Evolutionary conservation across 2,888 invertebrate species (phyloP).

Genomic region (Alentia gelatinosa): DNA sequence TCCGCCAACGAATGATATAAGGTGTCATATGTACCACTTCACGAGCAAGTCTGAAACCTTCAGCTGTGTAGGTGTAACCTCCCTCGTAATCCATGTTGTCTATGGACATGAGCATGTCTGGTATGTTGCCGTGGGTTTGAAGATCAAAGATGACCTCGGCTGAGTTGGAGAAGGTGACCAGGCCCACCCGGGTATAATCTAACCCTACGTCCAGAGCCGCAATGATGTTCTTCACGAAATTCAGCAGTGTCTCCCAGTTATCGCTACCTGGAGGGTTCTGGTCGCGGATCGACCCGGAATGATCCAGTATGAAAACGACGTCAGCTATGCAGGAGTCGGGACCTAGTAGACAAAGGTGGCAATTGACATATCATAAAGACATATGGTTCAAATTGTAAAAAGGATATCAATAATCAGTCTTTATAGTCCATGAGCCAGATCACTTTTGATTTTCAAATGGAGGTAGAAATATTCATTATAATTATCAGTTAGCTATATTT

Average conservation of each 20-base stretch:
- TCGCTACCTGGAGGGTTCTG: neutral
- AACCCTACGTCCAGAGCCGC: slow-evolving; percentile 25
- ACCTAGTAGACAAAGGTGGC: neutral
- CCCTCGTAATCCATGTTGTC: slow-evolving; percentile 47
- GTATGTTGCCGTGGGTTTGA: neutral
- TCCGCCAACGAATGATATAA: too few relatives aligned
- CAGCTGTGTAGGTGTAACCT: slow-evolving; percentile 61
- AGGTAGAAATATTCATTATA: too few relatives aligned
- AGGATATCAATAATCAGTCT: neutral
- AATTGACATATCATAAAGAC: neutral
- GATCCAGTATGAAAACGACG: neutral
- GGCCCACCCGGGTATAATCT: neutral
- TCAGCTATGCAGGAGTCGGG: neutral
- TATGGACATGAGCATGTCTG: slow-evolving; percentile 13
- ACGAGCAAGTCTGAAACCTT: slow-evolving; percentile 48
- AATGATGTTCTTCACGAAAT: slow-evolving; percentile 54
- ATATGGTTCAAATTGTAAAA: neutral
- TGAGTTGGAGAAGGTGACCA: slow-evolving; percentile 22
- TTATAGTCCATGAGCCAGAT: too few relatives aligned
- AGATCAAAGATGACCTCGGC: slow-evolving; percentile 7
- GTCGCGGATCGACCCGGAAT: slow-evolving; percentile 37
- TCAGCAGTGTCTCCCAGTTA: slow-evolving; percentile 57
- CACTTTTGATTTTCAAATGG: too few relatives aligned
- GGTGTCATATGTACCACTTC: too few relatives aligned
- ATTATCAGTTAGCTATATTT: too few relatives aligned